Evolutionary conservation across 2,797 vertebrate species (phyloP).

Genomic region (Champsocephalus esox): DNA sequence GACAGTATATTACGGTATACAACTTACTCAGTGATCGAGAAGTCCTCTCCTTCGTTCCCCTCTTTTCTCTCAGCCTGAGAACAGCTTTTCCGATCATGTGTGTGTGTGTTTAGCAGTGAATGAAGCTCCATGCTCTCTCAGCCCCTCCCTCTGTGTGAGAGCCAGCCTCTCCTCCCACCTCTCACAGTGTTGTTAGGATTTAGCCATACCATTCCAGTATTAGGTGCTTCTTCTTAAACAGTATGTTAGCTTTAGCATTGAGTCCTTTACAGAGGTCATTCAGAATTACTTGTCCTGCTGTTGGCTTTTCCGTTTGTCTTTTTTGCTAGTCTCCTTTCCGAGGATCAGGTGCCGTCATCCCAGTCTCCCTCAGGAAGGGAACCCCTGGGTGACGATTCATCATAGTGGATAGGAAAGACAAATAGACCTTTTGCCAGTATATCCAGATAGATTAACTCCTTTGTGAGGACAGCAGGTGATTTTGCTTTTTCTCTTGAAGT

Average conservation of each 20-base stretch:
- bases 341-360: slow-evolving; percentile 53
- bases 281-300: neutral
- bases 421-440: slow-evolving; percentile 14
- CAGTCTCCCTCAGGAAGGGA: slow-evolving; percentile 33
- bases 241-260: slow-evolving; percentile 4
- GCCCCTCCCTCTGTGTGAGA: slow-evolving; percentile 74
- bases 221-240: slow-evolving; percentile 31
- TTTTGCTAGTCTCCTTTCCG: slow-evolving; percentile 37
- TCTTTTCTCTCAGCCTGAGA: slow-evolving; percentile 68
- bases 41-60: slow-evolving; percentile 60
- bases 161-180: slow-evolving; percentile 78
- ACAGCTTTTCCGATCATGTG: slow-evolving; percentile 54
- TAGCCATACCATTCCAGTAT: slow-evolving; percentile 47
- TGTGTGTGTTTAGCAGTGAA: slow-evolving; percentile 73
- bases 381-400: slow-evolving; percentile 26
- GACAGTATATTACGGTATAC: slow-evolving; percentile 9
- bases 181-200: slow-evolving; percentile 57
- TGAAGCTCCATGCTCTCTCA: slow-evolving; percentile 78
- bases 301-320: slow-evolving; percentile 10
- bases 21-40: slow-evolving; percentile 69
- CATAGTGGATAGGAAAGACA: slow-evolving; percentile 13
- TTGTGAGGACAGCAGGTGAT: neutral
- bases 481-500: neutral
- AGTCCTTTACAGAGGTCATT: neutral
- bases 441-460: no score